phyloP scores from a whole-genome alignment of 1,140 invertebrate genomes.

The Micrasema minimum region DNA sequence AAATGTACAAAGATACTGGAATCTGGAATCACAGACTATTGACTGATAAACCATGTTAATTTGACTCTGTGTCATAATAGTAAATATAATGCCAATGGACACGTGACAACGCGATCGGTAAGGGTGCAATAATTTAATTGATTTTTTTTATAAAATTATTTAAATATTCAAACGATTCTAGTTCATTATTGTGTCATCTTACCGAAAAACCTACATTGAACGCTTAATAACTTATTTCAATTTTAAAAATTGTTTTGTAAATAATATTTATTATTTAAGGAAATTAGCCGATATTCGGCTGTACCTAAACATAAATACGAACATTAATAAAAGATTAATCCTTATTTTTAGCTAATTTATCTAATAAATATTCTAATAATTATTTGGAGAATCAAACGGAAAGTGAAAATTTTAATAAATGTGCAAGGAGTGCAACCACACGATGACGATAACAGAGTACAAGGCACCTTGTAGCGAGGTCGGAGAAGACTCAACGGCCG shows the following conservation, averaged over 20 bases:
- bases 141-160: slow-evolving; percentile 25
- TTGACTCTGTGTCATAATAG: too few relatives aligned
- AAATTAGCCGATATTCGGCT: slow-evolving; percentile 19
- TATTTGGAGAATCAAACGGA: background rate
- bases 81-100: too few relatives aligned
- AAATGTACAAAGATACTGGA: slow-evolving; percentile 1
- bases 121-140: background rate
- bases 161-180: too few relatives aligned
- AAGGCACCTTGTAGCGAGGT: slow-evolving; percentile 44
- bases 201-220: background rate
- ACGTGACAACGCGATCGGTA: too few relatives aligned
- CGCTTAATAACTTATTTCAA: background rate
- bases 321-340: too few relatives aligned
- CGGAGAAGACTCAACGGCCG: slow-evolving; percentile 58
- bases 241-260: slow-evolving; percentile 1
- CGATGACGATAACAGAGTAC: slow-evolving; percentile 51
- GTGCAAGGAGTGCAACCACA: slow-evolving; percentile 46
- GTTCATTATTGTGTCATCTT: slow-evolving; percentile 12
- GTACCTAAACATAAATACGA: too few relatives aligned
- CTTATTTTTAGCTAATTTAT: too few relatives aligned
- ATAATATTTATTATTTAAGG: slow-evolving; percentile 21
- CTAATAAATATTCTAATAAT: too few relatives aligned
- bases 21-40: too few relatives aligned
- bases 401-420: slow-evolving; percentile 38
- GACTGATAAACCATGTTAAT: too few relatives aligned